Evolutionary conservation across 2,888 invertebrate species (phyloP).

Genomic region (Drosophila barbarae): DNA sequence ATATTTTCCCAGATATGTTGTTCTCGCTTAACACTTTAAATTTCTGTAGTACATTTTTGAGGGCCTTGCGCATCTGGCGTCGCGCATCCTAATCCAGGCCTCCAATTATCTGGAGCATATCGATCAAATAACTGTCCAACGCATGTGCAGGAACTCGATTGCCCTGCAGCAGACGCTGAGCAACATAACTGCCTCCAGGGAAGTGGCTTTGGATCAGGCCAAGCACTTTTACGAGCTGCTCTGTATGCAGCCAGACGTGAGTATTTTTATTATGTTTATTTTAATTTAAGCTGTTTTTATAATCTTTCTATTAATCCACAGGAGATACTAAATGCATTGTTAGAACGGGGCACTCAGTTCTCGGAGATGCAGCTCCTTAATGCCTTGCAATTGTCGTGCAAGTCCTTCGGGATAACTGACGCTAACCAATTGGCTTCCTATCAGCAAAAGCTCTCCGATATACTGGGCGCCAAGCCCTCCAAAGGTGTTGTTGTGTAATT

Average conservation of each 20-base stretch:
- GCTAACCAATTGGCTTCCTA: conserved; percentile 83
- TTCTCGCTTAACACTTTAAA: not conserved
- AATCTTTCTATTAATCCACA: conserved; percentile 71
- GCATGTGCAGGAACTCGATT: conserved; percentile 92
- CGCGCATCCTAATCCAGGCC: conserved; percentile 89
- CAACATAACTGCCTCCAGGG: conserved; percentile 89
- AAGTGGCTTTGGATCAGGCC: conserved; percentile 92
- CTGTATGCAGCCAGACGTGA: conserved; percentile 89
- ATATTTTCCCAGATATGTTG: not conserved
- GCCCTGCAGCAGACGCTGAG: conserved; percentile 92
- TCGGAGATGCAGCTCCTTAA: conserved; percentile 93
- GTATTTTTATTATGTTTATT: conserved; percentile 37
- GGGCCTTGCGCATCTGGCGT: conserved; percentile 89
- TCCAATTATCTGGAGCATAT: conserved; percentile 89
- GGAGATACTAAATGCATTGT: conserved; percentile 90
- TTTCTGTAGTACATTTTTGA: conserved; percentile 89
- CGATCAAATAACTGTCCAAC: conserved; percentile 89
- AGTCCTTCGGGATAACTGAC: conserved; percentile 81
- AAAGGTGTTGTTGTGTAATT: conserved; percentile 88
- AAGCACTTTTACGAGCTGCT: conserved; percentile 93
- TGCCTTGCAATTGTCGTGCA: conserved; percentile 89
- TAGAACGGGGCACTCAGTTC: conserved; percentile 93
- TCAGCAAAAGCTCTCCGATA: conserved; percentile 90
- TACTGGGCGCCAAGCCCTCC: conserved; percentile 85
- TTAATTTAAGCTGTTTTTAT: not conserved